Conservation (phyloP, 2,888 invertebrate genomes). For the Ametastegia equiseti region DNA sequence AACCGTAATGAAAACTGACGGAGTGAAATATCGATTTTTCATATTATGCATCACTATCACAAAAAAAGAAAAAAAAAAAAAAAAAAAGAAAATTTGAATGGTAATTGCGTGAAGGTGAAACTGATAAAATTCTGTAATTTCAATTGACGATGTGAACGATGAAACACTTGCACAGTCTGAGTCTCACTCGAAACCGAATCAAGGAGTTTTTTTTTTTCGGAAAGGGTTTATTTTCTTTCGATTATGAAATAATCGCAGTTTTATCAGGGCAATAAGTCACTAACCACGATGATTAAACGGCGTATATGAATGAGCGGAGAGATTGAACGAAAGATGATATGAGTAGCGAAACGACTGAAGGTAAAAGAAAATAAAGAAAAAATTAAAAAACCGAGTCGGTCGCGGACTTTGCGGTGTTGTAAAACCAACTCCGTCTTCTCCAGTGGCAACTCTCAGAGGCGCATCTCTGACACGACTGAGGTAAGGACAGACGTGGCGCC, state of each 20-base stretch:
- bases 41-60: background rate
- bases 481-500: slow-evolving; percentile 52
- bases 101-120: too few species aligned
- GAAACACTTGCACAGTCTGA: background rate
- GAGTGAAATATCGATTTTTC: background rate
- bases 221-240: background rate
- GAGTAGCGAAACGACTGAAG: background rate
- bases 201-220: background rate
- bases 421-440: slow-evolving; percentile 42
- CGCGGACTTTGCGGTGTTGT: slow-evolving; percentile 19
- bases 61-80: too few species aligned
- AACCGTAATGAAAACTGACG: background rate
- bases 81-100: too few species aligned
- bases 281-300: background rate
- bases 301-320: background rate
- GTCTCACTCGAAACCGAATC: background rate
- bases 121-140: too few species aligned
- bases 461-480: slow-evolving; percentile 72
- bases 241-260: background rate
- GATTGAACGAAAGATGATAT: background rate
- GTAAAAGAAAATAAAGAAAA: background rate
- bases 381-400: background rate
- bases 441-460: slow-evolving; percentile 55
- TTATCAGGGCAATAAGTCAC: slow-evolving; percentile 6
- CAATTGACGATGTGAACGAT: background rate